A percentile compares a stretch with the other conserved stretches of the same genome.
Conservation (phyloP, 2,888 invertebrate genomes). For the Synergus gifuensis region DNA sequence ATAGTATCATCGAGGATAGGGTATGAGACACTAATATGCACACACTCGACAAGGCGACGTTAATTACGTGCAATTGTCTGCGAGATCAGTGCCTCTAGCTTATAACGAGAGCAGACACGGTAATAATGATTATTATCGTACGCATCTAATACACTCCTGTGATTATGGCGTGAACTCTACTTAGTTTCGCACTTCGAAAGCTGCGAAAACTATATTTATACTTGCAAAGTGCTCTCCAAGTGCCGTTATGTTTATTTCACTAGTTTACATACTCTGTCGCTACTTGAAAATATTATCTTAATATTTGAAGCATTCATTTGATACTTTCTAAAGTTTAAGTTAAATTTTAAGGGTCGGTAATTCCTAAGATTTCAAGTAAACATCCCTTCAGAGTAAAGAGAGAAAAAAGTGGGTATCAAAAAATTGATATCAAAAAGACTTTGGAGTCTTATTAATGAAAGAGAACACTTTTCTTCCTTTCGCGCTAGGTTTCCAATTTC, state of each 20-base stretch:
- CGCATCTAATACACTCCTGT: slow-evolving; percentile 49
- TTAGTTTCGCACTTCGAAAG: background rate
- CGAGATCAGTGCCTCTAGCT: slow-evolving; percentile 44
- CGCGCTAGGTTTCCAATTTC: slow-evolving; percentile 33
- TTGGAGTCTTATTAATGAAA: slow-evolving; percentile 33
- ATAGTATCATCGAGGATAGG: slow-evolving; percentile 42
- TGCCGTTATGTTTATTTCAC: background rate
- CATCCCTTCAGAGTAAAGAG: background rate
- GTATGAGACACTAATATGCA: slow-evolving; percentile 43
- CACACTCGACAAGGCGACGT: slow-evolving; percentile 43
- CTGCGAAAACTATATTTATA: background rate
- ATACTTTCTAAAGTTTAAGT: background rate
- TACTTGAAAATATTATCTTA: background rate
- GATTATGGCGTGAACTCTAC: slow-evolving; percentile 44
- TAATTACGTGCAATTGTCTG: slow-evolving; percentile 55
- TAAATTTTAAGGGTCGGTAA: background rate
- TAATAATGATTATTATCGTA: slow-evolving; percentile 57
- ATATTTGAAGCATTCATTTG: background rate
- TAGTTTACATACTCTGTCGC: background rate
- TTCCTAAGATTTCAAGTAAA: slow-evolving; percentile 2
- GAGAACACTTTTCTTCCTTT: slow-evolving; percentile 9
- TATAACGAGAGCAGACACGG: slow-evolving; percentile 53
- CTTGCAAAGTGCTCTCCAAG: background rate
- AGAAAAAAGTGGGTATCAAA: background rate
- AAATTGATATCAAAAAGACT: background rate